These are phyloP conservation scores for Ispidina lecontei DNA, from an alignment of 2,797 vertebrate species.

Conservation along the genomic window DNA sequence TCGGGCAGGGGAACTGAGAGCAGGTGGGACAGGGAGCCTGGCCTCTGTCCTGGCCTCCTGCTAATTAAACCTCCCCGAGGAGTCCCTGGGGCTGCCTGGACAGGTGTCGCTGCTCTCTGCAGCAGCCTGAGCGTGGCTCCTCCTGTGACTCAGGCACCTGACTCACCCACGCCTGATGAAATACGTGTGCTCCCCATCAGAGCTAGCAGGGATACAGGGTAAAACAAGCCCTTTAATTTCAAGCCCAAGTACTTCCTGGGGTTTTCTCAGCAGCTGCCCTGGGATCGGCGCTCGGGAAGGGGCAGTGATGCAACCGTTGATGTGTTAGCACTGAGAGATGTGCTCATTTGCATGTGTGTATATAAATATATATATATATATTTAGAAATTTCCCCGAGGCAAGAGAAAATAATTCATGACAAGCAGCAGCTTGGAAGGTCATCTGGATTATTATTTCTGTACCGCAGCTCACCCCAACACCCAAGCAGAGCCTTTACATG, in stretches of 20 bases:
- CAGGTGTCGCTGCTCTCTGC: background rate
- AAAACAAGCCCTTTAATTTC: background rate
- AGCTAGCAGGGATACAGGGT: background rate
- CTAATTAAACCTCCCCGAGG: background rate
- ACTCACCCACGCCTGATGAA: slow-evolving; percentile 31
- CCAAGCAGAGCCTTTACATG: background rate
- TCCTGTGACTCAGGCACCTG: slow-evolving; percentile 3
- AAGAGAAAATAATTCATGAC: background rate
- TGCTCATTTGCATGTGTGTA: background rate
- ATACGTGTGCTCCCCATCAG: background rate
- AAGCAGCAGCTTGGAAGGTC: slow-evolving; percentile 49
- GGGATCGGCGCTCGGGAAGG: background rate
- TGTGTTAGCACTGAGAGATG: background rate
- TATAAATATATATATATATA: background rate
- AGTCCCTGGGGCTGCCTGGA: background rate
- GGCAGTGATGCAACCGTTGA: background rate
- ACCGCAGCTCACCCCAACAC: background rate
- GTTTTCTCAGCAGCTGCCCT: slow-evolving; percentile 10
- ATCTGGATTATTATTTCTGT: slow-evolving; percentile 5
- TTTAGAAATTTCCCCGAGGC: slow-evolving; percentile 11
- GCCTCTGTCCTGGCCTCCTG: rapidly evolving
- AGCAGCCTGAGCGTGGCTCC: background rate
- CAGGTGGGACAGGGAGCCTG: background rate
- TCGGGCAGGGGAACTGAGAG: rapidly evolving
- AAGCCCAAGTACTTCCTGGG: background rate